Evolutionary conservation across 2,113 vertebrate genomes (phyloP), one percentile per base, ranked within the genome.

Genomic region (Chascanopsetta lugubris): DNA sequence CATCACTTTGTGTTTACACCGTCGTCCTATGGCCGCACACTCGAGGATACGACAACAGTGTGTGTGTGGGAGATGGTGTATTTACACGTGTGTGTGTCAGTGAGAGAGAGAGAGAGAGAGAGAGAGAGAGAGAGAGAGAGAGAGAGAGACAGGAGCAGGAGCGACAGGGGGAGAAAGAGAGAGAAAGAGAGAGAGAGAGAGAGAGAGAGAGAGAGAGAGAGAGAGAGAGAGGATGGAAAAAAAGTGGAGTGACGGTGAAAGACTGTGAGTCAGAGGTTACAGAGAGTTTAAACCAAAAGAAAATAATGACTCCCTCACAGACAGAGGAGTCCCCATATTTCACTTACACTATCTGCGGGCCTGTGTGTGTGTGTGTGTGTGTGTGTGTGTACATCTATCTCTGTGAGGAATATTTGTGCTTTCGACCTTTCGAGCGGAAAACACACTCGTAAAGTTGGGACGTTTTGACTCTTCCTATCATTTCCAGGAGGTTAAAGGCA

Each of bases 241-340:
- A 59, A 59, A 56, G 5, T 61, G 50, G 53, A 60, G 29, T 64
- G 27, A 75, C 61, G 30, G 46, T 15, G 8, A 65, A n/a, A 38
- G 56, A 48, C 50, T 47, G 24, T 69, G 59, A 63, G 65, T 65
- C 63, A 54, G 73, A 79, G 81, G 81, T 83, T 60, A 81, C 36
- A 32, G 9, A 74, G 58, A 86, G 79, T 80, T 87, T 68, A 87
- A 25, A 49, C 18, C 60, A 20, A 61, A 69, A 75, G 57, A 62
- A 70, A 58, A 49, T 60, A 50, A 70, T 61, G 38, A 69, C 64
- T 64, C 59, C 24, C 13, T 49, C 34, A 59, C 49, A 62, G 63
- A 64, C 24, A 42, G 22, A 17, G 38, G 26, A 62, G 55, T 58
- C 27, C 8, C 2, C 0, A 50, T 70, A 32, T 61, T 56, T 63